phyloP scores from a whole-genome alignment of 2,113 vertebrate genomes.

The Antennarius striatus region DNA sequence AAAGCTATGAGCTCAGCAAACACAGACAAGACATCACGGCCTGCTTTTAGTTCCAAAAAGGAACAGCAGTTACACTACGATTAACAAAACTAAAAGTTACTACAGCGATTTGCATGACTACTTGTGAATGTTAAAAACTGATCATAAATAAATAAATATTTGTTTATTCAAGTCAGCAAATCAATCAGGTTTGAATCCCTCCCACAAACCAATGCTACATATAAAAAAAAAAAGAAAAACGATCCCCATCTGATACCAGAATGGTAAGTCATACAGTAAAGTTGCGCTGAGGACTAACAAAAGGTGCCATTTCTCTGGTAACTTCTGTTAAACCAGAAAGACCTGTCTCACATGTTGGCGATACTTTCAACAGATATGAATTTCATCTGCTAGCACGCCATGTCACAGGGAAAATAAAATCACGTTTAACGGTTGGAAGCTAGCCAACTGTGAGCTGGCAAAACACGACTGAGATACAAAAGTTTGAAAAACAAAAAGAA shows the following conservation, averaged over 20 bases:
- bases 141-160: no score
- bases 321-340: conserved; percentile 23
- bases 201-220: no score
- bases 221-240: no score
- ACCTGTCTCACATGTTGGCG: conserved; percentile 26
- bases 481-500: neutral
- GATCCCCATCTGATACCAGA: neutral
- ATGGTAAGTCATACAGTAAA: neutral
- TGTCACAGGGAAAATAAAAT: conserved; percentile 27
- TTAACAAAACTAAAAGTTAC: no score
- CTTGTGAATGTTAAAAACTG: no score
- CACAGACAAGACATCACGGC: conserved; percentile 57
- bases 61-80: conserved; percentile 24
- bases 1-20: conserved; percentile 79
- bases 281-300: neutral
- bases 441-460: conserved; percentile 57
- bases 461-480: conserved; percentile 4
- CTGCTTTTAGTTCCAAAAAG: conserved; percentile 45
- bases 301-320: neutral
- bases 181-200: no score
- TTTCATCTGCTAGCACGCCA: conserved; percentile 36
- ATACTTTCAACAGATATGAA: conserved; percentile 41
- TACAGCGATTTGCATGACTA: no score
- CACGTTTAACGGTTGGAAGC: conserved; percentile 16
- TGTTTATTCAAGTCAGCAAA: no score